phyloP scores from a whole-genome alignment of 1,140 invertebrate species.

The Bombus superbus region DNA sequence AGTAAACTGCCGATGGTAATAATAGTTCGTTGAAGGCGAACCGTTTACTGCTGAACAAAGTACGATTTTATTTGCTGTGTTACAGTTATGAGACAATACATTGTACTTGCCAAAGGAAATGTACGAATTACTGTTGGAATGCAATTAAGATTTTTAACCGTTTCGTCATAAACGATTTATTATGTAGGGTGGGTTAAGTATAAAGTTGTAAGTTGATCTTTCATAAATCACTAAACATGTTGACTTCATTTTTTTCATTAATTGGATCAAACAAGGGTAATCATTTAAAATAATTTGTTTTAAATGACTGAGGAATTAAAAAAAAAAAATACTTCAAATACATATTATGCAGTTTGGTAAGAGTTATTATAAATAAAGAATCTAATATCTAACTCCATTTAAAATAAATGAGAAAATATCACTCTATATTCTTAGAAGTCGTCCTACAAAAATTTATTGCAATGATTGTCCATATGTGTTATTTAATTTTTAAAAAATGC shows the following conservation, averaged over 20 bases:
- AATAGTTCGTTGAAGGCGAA: conserved; percentile 27
- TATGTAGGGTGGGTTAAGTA: background rate
- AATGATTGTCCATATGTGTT: background rate
- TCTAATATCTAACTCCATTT: too few relatives aligned
- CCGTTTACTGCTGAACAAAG: background rate
- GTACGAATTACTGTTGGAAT: conserved; percentile 52
- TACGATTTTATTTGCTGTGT: conserved; percentile 54
- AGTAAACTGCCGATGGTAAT: conserved; percentile 23
- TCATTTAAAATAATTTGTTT: background rate
- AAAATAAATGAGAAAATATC: too few relatives aligned
- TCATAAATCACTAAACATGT: background rate
- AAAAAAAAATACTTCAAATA: background rate
- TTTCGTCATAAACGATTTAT: conserved; percentile 29
- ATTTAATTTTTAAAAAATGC: background rate
- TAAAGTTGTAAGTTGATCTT: background rate
- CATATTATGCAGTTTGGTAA: background rate
- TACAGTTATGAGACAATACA: conserved; percentile 57
- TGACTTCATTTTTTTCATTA: background rate
- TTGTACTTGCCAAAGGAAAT: conserved; percentile 54
- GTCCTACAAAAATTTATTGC: background rate
- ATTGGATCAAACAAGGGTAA: background rate
- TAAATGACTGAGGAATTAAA: too few relatives aligned
- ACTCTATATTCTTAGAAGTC: background rate
- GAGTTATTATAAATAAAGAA: too few relatives aligned
- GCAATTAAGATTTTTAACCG: conserved; percentile 33